These are phyloP conservation scores for Tapera naevia DNA, from an alignment of 2,797 vertebrate genomes.

Conservation along the genomic window DNA sequence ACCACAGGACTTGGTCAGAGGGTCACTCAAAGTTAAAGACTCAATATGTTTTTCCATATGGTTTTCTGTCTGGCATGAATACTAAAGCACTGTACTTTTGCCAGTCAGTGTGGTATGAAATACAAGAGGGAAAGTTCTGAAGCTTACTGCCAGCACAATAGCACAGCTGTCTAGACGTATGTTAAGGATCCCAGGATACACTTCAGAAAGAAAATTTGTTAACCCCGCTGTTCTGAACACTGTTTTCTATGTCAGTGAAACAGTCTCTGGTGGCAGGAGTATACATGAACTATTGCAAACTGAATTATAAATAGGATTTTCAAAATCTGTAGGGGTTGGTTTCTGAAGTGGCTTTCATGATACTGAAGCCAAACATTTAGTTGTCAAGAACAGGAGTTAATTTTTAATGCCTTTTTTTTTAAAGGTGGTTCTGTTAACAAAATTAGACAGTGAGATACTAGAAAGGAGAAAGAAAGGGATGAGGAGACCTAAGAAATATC, in stretches of 20 bases:
- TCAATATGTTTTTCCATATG: not conserved
- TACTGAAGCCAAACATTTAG: not conserved
- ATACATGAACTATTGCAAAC: not conserved
- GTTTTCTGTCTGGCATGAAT: not conserved
- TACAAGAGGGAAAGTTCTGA: not conserved
- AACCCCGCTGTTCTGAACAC: not conserved
- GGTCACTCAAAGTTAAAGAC: not conserved
- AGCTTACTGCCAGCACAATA: not conserved
- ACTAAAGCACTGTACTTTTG: not conserved
- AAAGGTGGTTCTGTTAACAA: not conserved
- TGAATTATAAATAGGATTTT: constrained; percentile 14
- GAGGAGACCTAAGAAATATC: not conserved
- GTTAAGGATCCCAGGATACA: not conserved
- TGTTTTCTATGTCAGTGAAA: not conserved
- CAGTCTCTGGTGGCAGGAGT: not conserved
- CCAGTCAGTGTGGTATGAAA: not conserved
- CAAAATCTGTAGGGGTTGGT: not conserved
- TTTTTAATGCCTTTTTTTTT: not conserved
- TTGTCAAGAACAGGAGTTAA: not conserved
- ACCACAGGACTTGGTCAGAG: not conserved
- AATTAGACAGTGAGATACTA: not conserved
- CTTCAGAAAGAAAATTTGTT: not conserved
- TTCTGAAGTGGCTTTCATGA: not conserved
- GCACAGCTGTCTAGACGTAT: not conserved
- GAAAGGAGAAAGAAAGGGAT: not conserved